phyloP scores from a whole-genome alignment of 1,140 invertebrate genomes.

The Telenomus remus region DNA sequence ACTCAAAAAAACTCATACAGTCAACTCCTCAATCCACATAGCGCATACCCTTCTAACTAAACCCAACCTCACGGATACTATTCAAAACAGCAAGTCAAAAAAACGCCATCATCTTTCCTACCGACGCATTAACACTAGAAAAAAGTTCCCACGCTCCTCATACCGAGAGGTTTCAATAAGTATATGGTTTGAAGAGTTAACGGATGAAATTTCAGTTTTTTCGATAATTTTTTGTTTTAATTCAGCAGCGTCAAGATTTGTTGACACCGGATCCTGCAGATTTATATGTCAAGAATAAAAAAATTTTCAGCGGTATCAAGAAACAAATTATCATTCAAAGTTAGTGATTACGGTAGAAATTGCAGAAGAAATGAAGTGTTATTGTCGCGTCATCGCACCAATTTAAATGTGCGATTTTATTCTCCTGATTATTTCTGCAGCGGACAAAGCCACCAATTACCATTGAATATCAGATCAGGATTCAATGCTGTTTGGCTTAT shows the following conservation, averaged over 20 bases:
- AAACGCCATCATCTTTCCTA: no score
- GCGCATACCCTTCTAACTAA: no score
- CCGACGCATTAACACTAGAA: no score
- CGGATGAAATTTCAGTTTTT: no score
- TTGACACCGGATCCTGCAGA: slow-evolving; percentile 7
- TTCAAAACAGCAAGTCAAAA: no score
- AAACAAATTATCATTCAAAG: slow-evolving; percentile 34
- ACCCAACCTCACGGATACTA: no score
- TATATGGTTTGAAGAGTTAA: no score
- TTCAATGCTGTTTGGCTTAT: slow-evolving; percentile 77
- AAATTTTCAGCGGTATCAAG: slow-evolving; percentile 41
- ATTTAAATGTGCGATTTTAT: slow-evolving; percentile 63
- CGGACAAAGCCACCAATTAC: slow-evolving; percentile 71
- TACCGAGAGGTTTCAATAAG: no score
- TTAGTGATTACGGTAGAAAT: slow-evolving; percentile 20
- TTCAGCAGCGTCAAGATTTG: slow-evolving; percentile 14
- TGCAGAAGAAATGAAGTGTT: slow-evolving; percentile 45
- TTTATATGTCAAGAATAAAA: slow-evolving; percentile 33
- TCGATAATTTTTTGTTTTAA: no score
- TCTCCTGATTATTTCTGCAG: slow-evolving; percentile 41
- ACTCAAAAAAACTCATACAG: slow-evolving; percentile 3
- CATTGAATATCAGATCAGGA: slow-evolving; percentile 73
- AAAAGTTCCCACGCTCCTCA: no score
- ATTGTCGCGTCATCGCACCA: slow-evolving; percentile 62
- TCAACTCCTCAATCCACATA: no score